Conservation (phyloP, 2,797 vertebrate species). For the Natrix natrix region DNA sequence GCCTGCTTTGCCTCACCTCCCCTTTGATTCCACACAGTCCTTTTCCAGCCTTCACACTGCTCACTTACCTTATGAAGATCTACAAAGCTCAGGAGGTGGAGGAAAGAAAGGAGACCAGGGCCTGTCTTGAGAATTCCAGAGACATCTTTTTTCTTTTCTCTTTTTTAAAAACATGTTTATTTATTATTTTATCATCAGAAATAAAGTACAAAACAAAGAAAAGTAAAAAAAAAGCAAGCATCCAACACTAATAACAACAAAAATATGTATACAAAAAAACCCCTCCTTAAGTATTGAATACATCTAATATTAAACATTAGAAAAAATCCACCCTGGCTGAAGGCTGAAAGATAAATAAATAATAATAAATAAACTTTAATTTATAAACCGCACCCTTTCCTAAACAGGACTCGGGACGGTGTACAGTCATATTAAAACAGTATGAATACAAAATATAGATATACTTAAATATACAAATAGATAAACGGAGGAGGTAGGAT, state of each 20-base stretch:
- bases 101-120: not conserved
- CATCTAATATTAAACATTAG: not conserved
- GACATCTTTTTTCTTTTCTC: not conserved
- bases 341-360: not conserved
- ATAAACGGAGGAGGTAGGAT: too few species aligned
- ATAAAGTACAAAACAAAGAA: not conserved
- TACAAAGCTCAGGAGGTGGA: not conserved
- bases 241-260: not conserved
- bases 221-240: not conserved
- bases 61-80: not conserved
- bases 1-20: not conserved
- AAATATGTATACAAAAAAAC: not conserved
- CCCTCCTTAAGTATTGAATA: not conserved
- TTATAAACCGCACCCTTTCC: too few species aligned
- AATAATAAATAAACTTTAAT: too few species aligned
- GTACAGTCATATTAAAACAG: too few species aligned
- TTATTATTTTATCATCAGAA: not conserved
- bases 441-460: too few species aligned
- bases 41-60: not conserved
- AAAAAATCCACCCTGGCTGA: not conserved
- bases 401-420: too few species aligned
- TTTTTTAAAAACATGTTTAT: not conserved
- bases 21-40: not conserved
- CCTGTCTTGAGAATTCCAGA: not conserved
- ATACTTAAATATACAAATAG: too few species aligned